Conservation (phyloP, 2,797 vertebrate species). For the Hemitrygon akajei region DNA sequence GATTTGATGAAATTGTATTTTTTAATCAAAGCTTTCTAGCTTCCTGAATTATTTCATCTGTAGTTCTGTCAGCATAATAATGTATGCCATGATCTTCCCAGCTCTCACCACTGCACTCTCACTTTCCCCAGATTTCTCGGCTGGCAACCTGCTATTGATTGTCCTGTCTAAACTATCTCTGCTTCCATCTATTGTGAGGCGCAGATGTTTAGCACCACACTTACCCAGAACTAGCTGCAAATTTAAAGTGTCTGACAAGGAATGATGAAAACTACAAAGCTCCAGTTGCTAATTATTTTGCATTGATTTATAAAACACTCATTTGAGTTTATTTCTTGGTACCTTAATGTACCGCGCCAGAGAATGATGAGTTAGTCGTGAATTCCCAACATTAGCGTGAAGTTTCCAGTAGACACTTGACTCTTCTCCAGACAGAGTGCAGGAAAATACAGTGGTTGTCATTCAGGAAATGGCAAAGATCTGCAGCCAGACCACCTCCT, state of each 20-base stretch:
- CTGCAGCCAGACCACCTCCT: background rate
- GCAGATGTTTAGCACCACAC: background rate
- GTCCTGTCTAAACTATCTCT: too few species aligned
- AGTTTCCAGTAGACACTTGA: background rate
- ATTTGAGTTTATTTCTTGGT: background rate
- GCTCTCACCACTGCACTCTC: background rate
- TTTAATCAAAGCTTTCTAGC: background rate
- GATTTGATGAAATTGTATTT: background rate
- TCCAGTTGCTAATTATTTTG: background rate
- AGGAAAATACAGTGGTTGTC: background rate
- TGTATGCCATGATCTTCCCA: too few species aligned
- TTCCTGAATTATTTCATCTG: background rate
- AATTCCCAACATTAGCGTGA: background rate
- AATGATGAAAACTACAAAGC: background rate
- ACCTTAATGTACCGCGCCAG: background rate
- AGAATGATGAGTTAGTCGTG: background rate
- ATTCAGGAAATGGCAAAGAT: background rate
- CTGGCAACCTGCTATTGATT: background rate
- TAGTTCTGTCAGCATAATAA: background rate
- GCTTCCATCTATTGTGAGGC: background rate
- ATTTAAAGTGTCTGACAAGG: background rate
- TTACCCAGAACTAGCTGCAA: background rate
- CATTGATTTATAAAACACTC: background rate
- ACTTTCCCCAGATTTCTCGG: background rate
- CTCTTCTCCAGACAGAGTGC: background rate